Conservation (phyloP, 2,888 invertebrate species). For the Litoditis marina region DNA sequence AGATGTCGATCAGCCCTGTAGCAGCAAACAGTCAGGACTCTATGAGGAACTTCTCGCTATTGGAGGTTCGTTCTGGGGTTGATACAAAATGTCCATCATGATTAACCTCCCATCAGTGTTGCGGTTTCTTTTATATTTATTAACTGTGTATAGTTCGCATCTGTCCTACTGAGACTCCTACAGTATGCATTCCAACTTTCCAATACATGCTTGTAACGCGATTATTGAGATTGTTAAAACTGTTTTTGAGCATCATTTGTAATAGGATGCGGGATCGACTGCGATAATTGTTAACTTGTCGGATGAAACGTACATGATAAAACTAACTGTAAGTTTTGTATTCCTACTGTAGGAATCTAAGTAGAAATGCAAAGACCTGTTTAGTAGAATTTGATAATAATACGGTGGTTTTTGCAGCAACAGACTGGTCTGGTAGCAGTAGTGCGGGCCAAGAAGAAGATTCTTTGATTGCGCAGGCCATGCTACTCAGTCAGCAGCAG, state of each 20-base stretch:
- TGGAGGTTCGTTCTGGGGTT: constrained; percentile 9
- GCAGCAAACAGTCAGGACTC: constrained; percentile 21
- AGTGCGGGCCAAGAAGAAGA: constrained; percentile 37
- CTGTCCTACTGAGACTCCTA: no score
- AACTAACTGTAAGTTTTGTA: not conserved
- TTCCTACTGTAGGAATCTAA: no score
- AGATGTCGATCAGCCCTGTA: constrained; percentile 6
- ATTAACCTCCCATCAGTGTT: not conserved
- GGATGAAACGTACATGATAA: no score
- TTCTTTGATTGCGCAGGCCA: constrained; percentile 40
- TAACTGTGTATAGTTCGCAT: no score
- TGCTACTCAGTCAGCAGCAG: constrained; percentile 52
- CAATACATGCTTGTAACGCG: no score
- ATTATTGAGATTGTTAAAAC: no score
- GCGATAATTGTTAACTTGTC: no score
- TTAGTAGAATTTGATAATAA: not conserved
- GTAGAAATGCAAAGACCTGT: not conserved
- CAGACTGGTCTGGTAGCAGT: not conserved
- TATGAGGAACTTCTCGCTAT: constrained; percentile 49
- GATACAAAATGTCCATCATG: not conserved
- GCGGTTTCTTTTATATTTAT: no score
- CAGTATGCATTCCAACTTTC: no score
- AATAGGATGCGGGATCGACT: no score
- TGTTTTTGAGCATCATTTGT: no score
- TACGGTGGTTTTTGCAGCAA: not conserved